Evolutionary conservation across 2,888 invertebrate genomes (phyloP), one percentile per base, ranked within the genome.

Genomic region (Deilephila elpenor): DNA sequence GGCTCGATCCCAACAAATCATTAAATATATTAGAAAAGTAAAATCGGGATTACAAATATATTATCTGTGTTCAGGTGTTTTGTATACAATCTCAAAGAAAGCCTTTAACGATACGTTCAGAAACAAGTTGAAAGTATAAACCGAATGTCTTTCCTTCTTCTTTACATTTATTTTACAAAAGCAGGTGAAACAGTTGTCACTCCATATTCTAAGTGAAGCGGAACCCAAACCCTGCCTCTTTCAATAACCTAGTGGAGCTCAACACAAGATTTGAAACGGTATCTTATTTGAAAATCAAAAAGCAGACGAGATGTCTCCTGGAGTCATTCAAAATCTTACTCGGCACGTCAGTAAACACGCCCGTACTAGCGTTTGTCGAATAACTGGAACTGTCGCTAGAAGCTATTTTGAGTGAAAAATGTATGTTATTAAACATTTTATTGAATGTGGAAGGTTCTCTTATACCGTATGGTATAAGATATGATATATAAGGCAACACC

Each of bases 281-380:
- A 90, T 91, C 91, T 90, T 89, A 86, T 90, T 91, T 90, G 86
- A 80, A 82, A 88, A 91, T 91, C 90, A 90, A 88, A 90, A 88
- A 85, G 86, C 81, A 82, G 82, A 80, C 79, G 80, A 67, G 79
- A 72, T 77, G 73, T 71, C 71, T 74, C 75, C 80, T 80, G 82
- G 79, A 75, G 78, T 82, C 85, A 83, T 89, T 90, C 86, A 88
- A 85, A 88, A 87, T 83, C 81, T 60, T 60, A 67, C 51, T 44
- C 60, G 44, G 82, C 78, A 82, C 78, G 81, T 76, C 76, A 79
- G 83, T 83, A 88, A 88, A 88, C 81, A 84, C 19, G 70, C 7
- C 71, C 3, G 7, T 71, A 71, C 71, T 25, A 71, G 44, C 5
- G 44, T 20, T 71, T 25, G 25, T 67, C 67, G 67, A 67, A 67